Percentiles rank a stretch among this genome's conserved stretches.
Conservation (phyloP, 2,797 vertebrate species). For the Hirundo rustica region DNA sequence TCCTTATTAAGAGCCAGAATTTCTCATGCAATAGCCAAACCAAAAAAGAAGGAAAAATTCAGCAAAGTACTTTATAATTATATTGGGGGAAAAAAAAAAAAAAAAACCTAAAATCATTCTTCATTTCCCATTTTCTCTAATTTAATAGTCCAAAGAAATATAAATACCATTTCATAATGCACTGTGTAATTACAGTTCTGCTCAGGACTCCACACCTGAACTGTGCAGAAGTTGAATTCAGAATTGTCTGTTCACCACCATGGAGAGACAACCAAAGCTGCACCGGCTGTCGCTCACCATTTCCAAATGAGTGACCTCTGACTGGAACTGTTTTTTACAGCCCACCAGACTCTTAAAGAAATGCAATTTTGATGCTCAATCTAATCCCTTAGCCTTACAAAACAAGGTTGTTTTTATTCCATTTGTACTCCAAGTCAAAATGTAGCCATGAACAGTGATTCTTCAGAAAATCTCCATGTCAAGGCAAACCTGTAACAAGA, state of each 20-base stretch:
- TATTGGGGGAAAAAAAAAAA: rapidly evolving
- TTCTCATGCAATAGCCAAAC: neutral
- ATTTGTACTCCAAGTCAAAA: neutral
- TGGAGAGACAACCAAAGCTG: neutral
- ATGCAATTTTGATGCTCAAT: neutral
- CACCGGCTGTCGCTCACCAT: neutral
- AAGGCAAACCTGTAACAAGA: neutral
- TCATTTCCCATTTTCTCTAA: neutral
- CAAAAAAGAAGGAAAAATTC: neutral
- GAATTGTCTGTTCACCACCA: neutral
- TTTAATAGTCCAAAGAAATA: neutral
- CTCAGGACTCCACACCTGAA: neutral
- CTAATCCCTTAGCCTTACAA: neutral
- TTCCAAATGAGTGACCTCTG: neutral
- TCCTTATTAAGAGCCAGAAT: neutral
- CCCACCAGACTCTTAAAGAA: neutral
- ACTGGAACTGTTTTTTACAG: neutral
- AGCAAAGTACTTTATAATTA: neutral
- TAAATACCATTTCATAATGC: neutral
- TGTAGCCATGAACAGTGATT: neutral
- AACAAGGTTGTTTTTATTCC: neutral
- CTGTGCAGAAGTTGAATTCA: neutral
- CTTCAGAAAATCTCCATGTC: neutral
- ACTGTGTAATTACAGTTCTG: neutral
- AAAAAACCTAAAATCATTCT: rapidly evolving